These are phyloP conservation scores for Micromussa lordhowensis DNA, from an alignment of 92 coral and sea anemone genomes.

Conservation along the genomic window DNA sequence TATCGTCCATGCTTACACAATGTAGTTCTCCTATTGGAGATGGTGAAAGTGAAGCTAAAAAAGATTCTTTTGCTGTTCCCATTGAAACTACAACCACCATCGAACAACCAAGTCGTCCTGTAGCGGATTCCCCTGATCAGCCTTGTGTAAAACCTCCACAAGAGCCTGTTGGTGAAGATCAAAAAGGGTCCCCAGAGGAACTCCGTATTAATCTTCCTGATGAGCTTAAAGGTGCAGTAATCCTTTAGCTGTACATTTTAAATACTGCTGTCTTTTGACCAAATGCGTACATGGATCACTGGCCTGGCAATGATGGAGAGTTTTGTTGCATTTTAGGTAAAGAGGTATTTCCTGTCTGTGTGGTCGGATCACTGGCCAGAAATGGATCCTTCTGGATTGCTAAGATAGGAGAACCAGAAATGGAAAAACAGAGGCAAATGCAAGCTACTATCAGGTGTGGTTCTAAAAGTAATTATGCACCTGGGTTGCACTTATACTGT, in stretches of 20 bases:
- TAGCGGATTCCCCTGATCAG: background rate
- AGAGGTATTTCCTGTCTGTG: constrained; percentile 29
- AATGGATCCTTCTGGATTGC: constrained; percentile 66
- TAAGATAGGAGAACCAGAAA: constrained; percentile 41
- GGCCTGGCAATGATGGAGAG: background rate
- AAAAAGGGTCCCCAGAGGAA: constrained; percentile 1
- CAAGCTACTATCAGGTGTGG: constrained; percentile 34
- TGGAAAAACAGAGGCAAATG: constrained; percentile 27
- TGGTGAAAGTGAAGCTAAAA: background rate
- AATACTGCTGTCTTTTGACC: no score
- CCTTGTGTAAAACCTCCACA: background rate
- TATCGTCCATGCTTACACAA: constrained; percentile 29
- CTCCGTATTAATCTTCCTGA: constrained; percentile 6
- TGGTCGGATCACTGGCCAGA: constrained; percentile 58
- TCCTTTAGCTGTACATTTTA: background rate
- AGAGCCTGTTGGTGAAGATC: background rate
- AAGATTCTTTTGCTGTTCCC: background rate
- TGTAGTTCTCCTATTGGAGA: constrained; percentile 9
- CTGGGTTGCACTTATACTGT: no score
- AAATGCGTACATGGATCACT: background rate
- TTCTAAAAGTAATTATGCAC: no score
- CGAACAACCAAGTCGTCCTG: background rate
- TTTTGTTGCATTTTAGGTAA: constrained; percentile 31
- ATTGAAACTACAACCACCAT: background rate
- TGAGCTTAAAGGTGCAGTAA: constrained; percentile 19